Evolutionary conservation across 2,888 invertebrate genomes (phyloP), one percentile per base, ranked within the genome.

Genomic region (Callimorpha dominula): DNA sequence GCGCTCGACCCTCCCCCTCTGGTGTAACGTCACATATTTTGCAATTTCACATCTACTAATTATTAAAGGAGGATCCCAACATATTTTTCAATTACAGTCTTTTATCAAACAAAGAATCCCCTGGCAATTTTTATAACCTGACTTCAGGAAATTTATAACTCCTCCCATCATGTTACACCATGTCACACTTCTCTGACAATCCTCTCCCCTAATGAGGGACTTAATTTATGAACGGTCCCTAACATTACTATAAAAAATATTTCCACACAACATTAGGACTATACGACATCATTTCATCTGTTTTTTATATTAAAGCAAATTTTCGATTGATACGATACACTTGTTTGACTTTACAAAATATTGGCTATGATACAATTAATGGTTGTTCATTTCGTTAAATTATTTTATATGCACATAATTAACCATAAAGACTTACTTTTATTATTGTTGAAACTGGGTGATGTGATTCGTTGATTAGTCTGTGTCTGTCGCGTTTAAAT

Each of bases 301-400:
- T 14, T 57, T 57, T n/a, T 57, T 57, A 11, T 12, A 31, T 57
- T 0, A 6, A 20, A 1, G 1, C 11, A 57, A 57, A 20, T 20
- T 57, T 20, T 57, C 57, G 14, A 31, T 31, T 60, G 31, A 57
- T 57, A 20, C 57, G 57, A 31, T 60, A 14, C 6, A 9, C 60
- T 60, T 60, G 14, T 31, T 31, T 7, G 14, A 60, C 12, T 60
- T 31, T 11, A 20, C 12, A 20, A 20, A 57, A 60, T 60, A 60
- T 60, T 60, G 60, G 60, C 60, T 60, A 60, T 60, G 60, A 52
- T 52, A 40, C 17, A 17, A 66, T 31, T 69, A 78, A 80, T 76
- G 71, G 73, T 79, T 78, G 75, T 78, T 76, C 76, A 76, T 79
- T 81, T 79, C 78, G 68, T 81, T 74, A 72, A 73, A 66, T 76